Evolutionary conservation across 2,888 invertebrate species (phyloP).

Genomic region (Neoscelio sp.): DNA sequence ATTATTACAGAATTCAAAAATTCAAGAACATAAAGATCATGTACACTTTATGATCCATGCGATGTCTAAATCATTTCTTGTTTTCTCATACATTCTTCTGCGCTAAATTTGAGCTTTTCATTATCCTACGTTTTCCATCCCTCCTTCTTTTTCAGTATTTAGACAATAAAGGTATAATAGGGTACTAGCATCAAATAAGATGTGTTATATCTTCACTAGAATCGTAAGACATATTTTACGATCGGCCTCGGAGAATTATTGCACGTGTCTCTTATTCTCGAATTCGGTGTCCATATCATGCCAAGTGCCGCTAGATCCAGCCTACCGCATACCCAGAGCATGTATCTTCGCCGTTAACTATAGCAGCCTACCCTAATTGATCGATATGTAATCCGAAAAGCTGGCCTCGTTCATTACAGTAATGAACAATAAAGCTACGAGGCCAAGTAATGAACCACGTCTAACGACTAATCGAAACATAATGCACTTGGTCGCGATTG

Average conservation of each 20-base stretch:
- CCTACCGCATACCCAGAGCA: constrained; percentile 55
- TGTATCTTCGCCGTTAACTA: constrained; percentile 68
- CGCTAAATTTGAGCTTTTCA: no score
- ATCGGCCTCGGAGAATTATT: constrained; percentile 81
- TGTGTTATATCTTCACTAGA: constrained; percentile 78
- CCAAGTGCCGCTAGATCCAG: constrained; percentile 36
- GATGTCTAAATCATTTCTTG: no score
- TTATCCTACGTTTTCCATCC: no score
- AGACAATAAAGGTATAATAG: constrained; percentile 18
- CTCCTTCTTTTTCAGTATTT: no score
- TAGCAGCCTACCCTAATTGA: constrained; percentile 75
- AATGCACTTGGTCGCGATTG: constrained; percentile 38
- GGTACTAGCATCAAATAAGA: constrained; percentile 12
- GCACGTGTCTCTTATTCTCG: constrained; percentile 80
- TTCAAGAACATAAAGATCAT: no score
- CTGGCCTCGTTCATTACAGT: constrained; percentile 77
- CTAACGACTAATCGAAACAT: constrained; percentile 65
- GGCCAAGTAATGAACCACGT: constrained; percentile 75
- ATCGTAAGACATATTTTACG: constrained; percentile 81
- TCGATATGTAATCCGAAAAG: constrained; percentile 76
- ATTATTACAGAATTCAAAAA: no score
- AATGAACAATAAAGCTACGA: constrained; percentile 77
- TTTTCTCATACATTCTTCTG: no score
- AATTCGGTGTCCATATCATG: constrained; percentile 78
- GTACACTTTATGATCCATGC: no score